A percentile compares a stretch with the other conserved stretches of the same genome.
Evolutionary conservation across 2,113 vertebrate genomes (phyloP).

Genomic region (Microcebus lehilahytsara): DNA sequence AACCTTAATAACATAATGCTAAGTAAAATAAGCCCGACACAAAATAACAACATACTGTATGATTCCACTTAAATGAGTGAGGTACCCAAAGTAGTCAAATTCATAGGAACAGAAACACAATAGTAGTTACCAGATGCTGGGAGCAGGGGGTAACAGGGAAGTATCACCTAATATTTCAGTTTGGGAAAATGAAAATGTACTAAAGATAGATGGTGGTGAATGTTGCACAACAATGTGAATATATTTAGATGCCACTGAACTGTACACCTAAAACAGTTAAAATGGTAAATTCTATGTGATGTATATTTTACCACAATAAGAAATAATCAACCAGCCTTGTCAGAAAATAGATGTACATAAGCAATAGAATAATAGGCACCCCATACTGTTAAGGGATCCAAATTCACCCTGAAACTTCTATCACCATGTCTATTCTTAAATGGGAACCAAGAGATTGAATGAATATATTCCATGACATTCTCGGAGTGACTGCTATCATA

Average conservation of each 20-base stretch:
- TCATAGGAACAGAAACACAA: not conserved
- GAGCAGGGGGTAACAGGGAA: not conserved
- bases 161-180: not conserved
- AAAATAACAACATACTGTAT: not conserved
- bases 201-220: not conserved
- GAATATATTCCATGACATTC: not conserved
- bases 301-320: not conserved
- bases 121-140: not conserved
- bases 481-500: not conserved
- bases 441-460: not conserved
- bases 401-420: conserved; percentile 6
- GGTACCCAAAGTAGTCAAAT: not conserved
- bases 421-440: not conserved
- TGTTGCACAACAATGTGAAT: not conserved
- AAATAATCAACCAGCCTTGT: not conserved
- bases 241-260: not conserved
- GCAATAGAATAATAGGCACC: not conserved
- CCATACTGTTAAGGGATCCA: not conserved
- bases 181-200: not conserved
- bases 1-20: not conserved
- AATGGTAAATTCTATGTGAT: not conserved
- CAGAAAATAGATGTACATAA: conserved; percentile 4
- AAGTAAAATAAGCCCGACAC: not conserved
- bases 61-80: not conserved
- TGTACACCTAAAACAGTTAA: not conserved